Evolutionary conservation across 2,113 vertebrate species (phyloP), one percentile per base, ranked within the genome.

Genomic region (Fulmarus glacialis): DNA sequence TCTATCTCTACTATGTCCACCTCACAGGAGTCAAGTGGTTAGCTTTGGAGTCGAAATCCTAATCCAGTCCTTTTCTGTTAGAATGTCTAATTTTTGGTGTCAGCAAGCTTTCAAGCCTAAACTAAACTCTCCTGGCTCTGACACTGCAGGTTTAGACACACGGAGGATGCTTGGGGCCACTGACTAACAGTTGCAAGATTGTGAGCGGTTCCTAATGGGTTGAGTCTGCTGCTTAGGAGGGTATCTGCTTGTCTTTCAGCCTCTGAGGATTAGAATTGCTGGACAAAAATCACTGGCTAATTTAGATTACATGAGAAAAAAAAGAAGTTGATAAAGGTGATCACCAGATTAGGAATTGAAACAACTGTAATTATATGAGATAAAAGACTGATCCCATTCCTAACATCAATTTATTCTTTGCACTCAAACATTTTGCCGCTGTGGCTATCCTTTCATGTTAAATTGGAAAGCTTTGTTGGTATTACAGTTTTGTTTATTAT

Each of bases 111-210:
- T 87, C 47, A 68, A 42, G 19, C 3, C 4, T 7, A 58, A 83
- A 10, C 3, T 67, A 36, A 90, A 82, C 19, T 63, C 6, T 72
- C 5, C 9, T 72, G 38, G 11, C 9, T 66, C 38, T 80, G 30
- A 45, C 52, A 20, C 8, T 63, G 19, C 15, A 62, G 40, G 13
- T 43, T 70, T 64, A 56, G 68, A 64, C 20, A 15, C 16, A 67
- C 0, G 0, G 14, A 71, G 8, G 14, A 63, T 53, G 24, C 7
- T 47, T 75, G 14, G 29, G 29, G 36, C 11, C 8, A 26, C 30
- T 12, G 4, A 80, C 11, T 19, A 71, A 4, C 26, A 36, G 13
- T 5, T 62, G 15, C 24, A 85, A 60, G 26, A 56, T 3, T 50
- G 14, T 19, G 1, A 68, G 32, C 1, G 1, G 8, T 53, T 83